Evolutionary conservation across 1,140 invertebrate species (phyloP).

Genomic region (Atta colombica): DNA sequence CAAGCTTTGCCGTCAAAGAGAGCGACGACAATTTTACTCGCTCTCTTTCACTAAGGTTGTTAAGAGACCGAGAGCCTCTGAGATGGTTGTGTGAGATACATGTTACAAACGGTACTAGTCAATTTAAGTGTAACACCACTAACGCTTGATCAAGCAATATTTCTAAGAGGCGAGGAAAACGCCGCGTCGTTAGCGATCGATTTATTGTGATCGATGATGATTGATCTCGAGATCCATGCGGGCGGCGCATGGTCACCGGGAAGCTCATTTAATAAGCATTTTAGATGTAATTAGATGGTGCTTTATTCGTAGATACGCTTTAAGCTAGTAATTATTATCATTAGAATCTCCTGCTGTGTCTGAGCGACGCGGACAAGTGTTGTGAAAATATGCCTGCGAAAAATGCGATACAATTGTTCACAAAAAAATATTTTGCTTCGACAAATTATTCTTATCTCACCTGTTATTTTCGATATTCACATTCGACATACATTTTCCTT

Average conservation of each 20-base stretch:
- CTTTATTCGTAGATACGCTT: constrained; percentile 82
- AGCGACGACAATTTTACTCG: constrained; percentile 15
- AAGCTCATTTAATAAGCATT: constrained; percentile 78
- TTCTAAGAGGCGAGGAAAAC: constrained; percentile 68
- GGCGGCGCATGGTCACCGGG: constrained; percentile 44
- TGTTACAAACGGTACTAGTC: constrained; percentile 77
- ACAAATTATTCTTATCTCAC: neutral
- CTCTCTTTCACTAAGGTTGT: constrained; percentile 23
- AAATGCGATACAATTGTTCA: neutral
- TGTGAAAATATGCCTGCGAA: constrained; percentile 53
- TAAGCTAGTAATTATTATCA: constrained; percentile 73
- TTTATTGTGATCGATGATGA: constrained; percentile 61
- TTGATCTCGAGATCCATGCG: constrained; percentile 71
- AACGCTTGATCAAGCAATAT: constrained; percentile 80
- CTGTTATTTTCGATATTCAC: neutral
- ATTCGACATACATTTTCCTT: neutral
- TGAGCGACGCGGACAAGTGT: constrained; percentile 67
- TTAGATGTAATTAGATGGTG: constrained; percentile 81
- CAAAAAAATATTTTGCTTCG: neutral
- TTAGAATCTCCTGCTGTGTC: constrained; percentile 62
- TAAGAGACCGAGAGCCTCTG: constrained; percentile 6
- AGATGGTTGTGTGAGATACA: constrained; percentile 34
- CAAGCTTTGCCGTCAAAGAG: constrained; percentile 69
- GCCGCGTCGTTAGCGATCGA: constrained; percentile 38
- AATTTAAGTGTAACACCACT: constrained; percentile 81